Percentiles rank a stretch among this genome's conserved stretches.
These are phyloP conservation scores for Steromphala cineraria DNA, from an alignment of 2,888 invertebrate genomes.

Conservation along the genomic window DNA sequence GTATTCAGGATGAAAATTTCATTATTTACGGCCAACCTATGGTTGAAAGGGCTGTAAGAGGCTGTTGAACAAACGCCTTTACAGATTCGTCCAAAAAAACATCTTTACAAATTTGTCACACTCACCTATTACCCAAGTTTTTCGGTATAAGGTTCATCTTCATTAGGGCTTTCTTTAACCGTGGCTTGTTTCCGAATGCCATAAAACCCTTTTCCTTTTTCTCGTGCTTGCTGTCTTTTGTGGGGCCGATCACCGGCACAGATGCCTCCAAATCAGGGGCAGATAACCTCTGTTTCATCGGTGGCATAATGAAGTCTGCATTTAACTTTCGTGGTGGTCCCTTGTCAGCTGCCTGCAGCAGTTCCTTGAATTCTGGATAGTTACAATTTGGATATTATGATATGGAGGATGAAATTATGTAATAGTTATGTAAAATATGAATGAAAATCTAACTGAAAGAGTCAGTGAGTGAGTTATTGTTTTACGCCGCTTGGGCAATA, in stretches of 20 bases:
- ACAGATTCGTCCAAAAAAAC: background rate
- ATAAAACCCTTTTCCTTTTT: slow-evolving; percentile 82
- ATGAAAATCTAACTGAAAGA: too few relatives aligned
- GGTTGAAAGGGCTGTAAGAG: too few relatives aligned
- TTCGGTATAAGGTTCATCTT: slow-evolving; percentile 83
- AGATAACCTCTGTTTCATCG: slow-evolving; percentile 85
- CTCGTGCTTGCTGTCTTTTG: slow-evolving; percentile 74
- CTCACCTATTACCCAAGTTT: slow-evolving; percentile 61
- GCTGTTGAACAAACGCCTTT: background rate
- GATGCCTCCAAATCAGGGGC: slow-evolving; percentile 81
- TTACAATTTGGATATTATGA: slow-evolving; percentile 1
- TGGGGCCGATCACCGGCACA: slow-evolving; percentile 32
- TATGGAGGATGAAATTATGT: too few relatives aligned
- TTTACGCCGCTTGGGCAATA: too few relatives aligned
- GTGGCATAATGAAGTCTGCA: slow-evolving; percentile 84
- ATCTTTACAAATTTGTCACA: background rate
- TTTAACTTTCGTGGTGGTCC: slow-evolving; percentile 82
- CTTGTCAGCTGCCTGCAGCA: slow-evolving; percentile 86
- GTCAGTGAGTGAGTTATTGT: too few relatives aligned
- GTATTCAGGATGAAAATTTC: too few relatives aligned
- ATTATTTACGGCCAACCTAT: too few relatives aligned
- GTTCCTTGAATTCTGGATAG: slow-evolving; percentile 81
- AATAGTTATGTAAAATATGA: too few relatives aligned
- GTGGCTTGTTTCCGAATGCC: slow-evolving; percentile 90
- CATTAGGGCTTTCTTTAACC: slow-evolving; percentile 90